Conservation (phyloP, 2,797 vertebrate species). For the Apogon talboti region DNA sequence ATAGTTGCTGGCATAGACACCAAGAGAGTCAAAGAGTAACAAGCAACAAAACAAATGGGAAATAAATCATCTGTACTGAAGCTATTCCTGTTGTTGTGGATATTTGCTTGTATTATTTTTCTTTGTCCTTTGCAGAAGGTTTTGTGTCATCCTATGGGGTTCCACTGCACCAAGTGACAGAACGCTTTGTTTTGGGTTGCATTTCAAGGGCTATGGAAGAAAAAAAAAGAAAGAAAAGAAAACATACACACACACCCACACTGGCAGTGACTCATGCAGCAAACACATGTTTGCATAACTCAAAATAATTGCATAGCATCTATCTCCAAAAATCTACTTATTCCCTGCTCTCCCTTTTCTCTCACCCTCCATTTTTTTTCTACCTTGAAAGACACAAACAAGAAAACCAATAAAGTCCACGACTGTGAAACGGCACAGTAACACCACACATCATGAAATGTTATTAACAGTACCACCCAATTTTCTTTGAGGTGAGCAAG, state of each 20-base stretch:
- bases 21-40: slow-evolving; percentile 14
- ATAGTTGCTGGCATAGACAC: slow-evolving; percentile 3
- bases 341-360: slow-evolving; percentile 17
- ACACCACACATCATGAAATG: slow-evolving; percentile 40
- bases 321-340: slow-evolving; percentile 51
- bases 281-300: slow-evolving; percentile 60
- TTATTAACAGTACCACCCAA: slow-evolving; percentile 46
- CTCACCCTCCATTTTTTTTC: neutral
- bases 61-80: slow-evolving; percentile 49
- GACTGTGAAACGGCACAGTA: slow-evolving; percentile 31
- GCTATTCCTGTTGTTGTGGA: slow-evolving; percentile 24
- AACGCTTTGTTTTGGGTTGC: slow-evolving; percentile 46
- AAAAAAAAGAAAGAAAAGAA: slow-evolving; percentile 9
- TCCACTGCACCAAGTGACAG: slow-evolving; percentile 28
- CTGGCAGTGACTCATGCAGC: slow-evolving; percentile 37
- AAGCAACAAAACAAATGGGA: slow-evolving; percentile 29
- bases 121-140: slow-evolving; percentile 26
- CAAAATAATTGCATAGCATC: slow-evolving; percentile 58
- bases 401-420: slow-evolving; percentile 53
- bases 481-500: slow-evolving; percentile 36
- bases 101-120: slow-evolving; percentile 16
- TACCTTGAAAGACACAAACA: slow-evolving; percentile 43
- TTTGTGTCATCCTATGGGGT: slow-evolving; percentile 28
- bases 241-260: slow-evolving; percentile 34
- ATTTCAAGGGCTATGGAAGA: slow-evolving; percentile 21